Evolutionary conservation across 2,888 invertebrate genomes (phyloP).

Genomic region (Galeruca laticollis): DNA sequence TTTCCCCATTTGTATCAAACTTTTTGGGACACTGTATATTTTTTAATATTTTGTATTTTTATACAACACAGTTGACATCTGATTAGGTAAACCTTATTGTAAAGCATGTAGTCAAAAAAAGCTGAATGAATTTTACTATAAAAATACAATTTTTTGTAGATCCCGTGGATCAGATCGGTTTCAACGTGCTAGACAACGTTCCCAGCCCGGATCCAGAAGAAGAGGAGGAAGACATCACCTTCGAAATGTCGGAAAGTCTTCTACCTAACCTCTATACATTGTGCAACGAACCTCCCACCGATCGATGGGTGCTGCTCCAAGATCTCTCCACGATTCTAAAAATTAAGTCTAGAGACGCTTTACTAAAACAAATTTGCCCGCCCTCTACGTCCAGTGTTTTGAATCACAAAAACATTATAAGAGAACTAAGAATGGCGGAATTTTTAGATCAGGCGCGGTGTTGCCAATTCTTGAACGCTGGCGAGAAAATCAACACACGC

Average conservation of each 20-base stretch:
- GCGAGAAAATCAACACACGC: constrained; percentile 83
- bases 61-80: too few species aligned
- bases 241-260: constrained; percentile 84
- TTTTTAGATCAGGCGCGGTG: constrained; percentile 85
- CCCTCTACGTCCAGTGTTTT: constrained; percentile 66
- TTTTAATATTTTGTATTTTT: too few species aligned
- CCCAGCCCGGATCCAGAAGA: constrained; percentile 69
- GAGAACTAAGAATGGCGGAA: constrained; percentile 83
- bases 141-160: constrained; percentile 62
- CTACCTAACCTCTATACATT: constrained; percentile 86
- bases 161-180: constrained; percentile 69
- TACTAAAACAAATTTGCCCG: constrained; percentile 79
- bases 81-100: too few species aligned
- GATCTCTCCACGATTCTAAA: constrained; percentile 82
- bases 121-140: too few species aligned
- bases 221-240: constrained; percentile 75
- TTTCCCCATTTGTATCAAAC: too few species aligned
- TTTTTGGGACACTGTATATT: too few species aligned
- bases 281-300: constrained; percentile 73
- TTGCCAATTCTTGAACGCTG: constrained; percentile 81
- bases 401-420: constrained; percentile 65
- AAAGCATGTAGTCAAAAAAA: too few species aligned
- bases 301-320: constrained; percentile 85
- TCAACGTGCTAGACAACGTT: constrained; percentile 71
- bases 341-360: constrained; percentile 84